Evolutionary conservation across 2,113 vertebrate genomes (phyloP).

Genomic region (Albula glossodonta): DNA sequence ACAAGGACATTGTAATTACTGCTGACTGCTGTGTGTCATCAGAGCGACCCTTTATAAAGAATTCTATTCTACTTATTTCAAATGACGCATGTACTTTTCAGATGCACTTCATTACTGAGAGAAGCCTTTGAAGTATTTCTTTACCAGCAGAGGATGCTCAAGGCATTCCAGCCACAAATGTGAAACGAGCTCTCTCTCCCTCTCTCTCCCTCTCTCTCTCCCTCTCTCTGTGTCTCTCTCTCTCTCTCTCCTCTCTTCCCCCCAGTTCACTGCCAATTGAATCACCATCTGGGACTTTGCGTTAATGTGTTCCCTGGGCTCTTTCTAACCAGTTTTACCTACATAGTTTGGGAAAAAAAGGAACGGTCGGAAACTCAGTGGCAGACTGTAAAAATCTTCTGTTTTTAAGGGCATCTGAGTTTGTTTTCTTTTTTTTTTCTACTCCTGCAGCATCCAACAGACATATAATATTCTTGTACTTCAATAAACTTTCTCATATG

Average conservation of each 20-base stretch:
- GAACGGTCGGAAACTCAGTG: neutral
- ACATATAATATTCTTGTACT: too few relatives aligned
- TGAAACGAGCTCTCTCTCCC: constrained; percentile 21
- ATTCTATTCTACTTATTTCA: constrained; percentile 16
- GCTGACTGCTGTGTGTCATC: neutral
- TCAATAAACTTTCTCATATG: too few relatives aligned
- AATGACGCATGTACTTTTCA: constrained; percentile 44
- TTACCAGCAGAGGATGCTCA: constrained; percentile 58
- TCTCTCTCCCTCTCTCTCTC: too few relatives aligned
- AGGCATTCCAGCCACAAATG: constrained; percentile 47
- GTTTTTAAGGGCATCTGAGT: constrained; percentile 32
- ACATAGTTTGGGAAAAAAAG: constrained; percentile 33
- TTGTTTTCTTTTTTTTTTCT: constrained; percentile 5
- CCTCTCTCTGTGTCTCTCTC: too few relatives aligned
- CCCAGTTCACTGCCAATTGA: constrained; percentile 47
- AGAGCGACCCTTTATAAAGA: neutral
- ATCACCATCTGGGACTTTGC: constrained; percentile 46
- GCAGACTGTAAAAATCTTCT: neutral
- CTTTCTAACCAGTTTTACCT: constrained; percentile 46
- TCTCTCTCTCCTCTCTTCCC: too few relatives aligned
- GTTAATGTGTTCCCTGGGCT: constrained; percentile 62
- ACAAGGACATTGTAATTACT: neutral
- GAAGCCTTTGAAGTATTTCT: constrained; percentile 54
- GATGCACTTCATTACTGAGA: constrained; percentile 45
- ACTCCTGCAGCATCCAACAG: too few relatives aligned